Evolutionary conservation across 1,140 invertebrate species (phyloP), one percentile per base, ranked within the genome.

Genomic region (Mya arenaria): DNA sequence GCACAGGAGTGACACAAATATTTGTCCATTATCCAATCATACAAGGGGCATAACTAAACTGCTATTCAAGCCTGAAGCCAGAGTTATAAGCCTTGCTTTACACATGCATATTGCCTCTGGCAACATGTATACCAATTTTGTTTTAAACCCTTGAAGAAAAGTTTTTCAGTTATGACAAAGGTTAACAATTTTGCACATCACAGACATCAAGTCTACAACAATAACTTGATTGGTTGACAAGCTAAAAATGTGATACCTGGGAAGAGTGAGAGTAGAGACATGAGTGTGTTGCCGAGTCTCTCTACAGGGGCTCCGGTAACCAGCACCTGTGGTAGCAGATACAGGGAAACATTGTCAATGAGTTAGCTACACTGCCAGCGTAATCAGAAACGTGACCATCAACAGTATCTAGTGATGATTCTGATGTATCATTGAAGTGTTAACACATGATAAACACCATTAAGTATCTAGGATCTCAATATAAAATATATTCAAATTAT

Each of bases 251-350:
- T 52, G 93, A 97, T 96, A 87, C 96, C 95, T 83, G 98, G 98
- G 93, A 97, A 95, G 32, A 99, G 91, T 15, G 98, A 99, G 13
- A 98, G 93, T 55, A 99, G 93, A 19, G 97, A 96, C 19, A 99
- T 92, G 85, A 99, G 95, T 1, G 96, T 95, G 28, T 96, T 95
- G 89, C 97, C 98, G 62, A 99, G 94, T 32, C 96, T 95, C 79
- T 97, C 96, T 1, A 99, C 98, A 1, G 98, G 98, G 19, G 97
- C 96, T 77, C 97, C 97, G 93, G 97, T 98, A 90, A 99, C 97
- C 72, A 99, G 94, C 60, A 94, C 92, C 94, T 94, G 75, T 39
- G 90, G 87, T 66, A 71, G 58, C 68, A 63, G 32, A 72, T n/a
- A 5, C 15, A 65, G 28, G 4, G 1, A 25, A 28, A 23, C 23